Evolutionary conservation across 2,113 vertebrate species (phyloP), one percentile per base, ranked within the genome.

Genomic region (Cariama cristata): DNA sequence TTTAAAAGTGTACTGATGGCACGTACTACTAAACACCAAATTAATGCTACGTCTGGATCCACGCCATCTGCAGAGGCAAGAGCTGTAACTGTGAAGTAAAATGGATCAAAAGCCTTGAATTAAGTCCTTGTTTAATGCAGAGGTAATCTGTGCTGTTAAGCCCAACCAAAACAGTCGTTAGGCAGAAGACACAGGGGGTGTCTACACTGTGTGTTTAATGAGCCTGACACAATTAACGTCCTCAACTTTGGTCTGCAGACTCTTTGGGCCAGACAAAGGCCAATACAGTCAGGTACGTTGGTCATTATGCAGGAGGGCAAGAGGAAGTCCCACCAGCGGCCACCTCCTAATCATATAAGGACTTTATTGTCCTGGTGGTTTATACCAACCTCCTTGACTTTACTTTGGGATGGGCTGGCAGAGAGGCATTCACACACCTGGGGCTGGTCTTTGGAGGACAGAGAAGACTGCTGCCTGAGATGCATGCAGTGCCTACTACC

Each of bases 41-140:
- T 38, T 73, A 79, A 92, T 60, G 94, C 67, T 79, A 13, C 3
- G 8, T 5, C 92, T 88, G 91, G 96, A 94, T 63, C 72, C 71
- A 14, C 8, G 84, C 93, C 72, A 96, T 69, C 60, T 35, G 66
- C 91, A 76, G 58, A 86, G 56, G 50, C 71, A 68, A 53, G 83
- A 74, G 87, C 94, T 87, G 75, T 9, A 45, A 47, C 63, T 30
- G 90, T 60, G 82, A 71, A 80, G 71, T 35, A 50, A 91, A 96
- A 79, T 20, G 45, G 71, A 75, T 84, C 79, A 80, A 91, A 95
- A 90, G 77, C 90, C 88, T 88, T 93, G 79, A 96, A 82, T 79
- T 50, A 93, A 97, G 88, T 44, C 69, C 73, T 76, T 68, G 62
- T 92, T 96, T 75, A 95, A 91, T 8, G 72, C 49, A 64, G 88